phyloP scores from a whole-genome alignment of 2,113 vertebrate genomes.

The Scomber japonicus region DNA sequence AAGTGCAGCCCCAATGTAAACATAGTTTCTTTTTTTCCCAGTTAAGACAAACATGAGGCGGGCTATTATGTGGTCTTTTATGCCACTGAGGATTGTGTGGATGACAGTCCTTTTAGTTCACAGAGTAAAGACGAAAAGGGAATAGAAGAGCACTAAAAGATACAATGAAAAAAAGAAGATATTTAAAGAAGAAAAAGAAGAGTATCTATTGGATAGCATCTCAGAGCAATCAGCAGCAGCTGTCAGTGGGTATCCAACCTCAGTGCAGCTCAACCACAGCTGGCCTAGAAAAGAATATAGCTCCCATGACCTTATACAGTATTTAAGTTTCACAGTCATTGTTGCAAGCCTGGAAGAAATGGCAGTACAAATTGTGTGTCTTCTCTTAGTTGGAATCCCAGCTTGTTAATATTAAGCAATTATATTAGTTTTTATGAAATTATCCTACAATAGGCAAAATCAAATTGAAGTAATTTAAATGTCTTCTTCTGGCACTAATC shows the following conservation, averaged over 20 bases:
- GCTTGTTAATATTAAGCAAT: neutral
- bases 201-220: neutral
- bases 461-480: neutral
- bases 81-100: conserved; percentile 29
- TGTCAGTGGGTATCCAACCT: neutral
- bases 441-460: neutral
- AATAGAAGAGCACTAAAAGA: neutral
- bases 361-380: neutral
- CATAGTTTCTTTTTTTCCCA: conserved; percentile 30
- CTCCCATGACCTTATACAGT: neutral
- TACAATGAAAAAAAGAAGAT: neutral
- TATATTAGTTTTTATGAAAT: neutral
- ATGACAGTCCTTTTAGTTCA: conserved; percentile 21
- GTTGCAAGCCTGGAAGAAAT: neutral
- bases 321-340: neutral
- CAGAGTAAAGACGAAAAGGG: neutral
- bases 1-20: conserved; percentile 64
- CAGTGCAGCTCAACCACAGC: neutral
- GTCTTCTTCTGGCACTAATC: too few species aligned
- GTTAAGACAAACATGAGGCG: conserved; percentile 57
- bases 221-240: conserved; percentile 24
- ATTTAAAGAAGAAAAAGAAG: neutral
- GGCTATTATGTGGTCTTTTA: conserved; percentile 28
- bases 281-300: neutral
- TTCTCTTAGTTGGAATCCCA: neutral